Percentiles rank a stretch among this genome's conserved stretches.
These are phyloP conservation scores for Drosophila pseudotakahashii DNA, from an alignment of 2,888 invertebrate species.

Conservation along the genomic window DNA sequence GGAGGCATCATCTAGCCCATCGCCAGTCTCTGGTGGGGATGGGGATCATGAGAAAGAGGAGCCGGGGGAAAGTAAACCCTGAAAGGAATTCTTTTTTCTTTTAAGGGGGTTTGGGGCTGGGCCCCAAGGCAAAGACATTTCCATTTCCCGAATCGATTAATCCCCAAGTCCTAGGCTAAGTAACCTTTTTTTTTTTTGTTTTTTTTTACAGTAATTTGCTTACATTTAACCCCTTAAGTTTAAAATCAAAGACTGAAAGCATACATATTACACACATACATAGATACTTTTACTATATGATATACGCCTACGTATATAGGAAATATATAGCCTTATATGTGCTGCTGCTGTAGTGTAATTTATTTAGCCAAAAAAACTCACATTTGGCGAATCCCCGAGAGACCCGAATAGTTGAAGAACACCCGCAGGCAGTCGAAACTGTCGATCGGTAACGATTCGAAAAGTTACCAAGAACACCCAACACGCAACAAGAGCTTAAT, in stretches of 20 bases:
- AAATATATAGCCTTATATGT: constrained; percentile 25
- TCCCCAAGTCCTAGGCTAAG: constrained; percentile 37
- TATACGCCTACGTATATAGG: constrained; percentile 19
- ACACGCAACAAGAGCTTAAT: constrained; percentile 44
- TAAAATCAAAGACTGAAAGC: constrained; percentile 73
- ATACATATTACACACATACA: constrained; percentile 21
- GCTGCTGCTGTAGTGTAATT: constrained; percentile 32
- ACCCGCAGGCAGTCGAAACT: constrained; percentile 3
- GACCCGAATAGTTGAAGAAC: constrained; percentile 6
- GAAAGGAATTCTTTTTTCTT: background rate
- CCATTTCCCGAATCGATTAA: constrained; percentile 31
- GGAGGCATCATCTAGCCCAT: background rate
- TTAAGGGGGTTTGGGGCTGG: constrained; percentile 20
- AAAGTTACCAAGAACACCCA: constrained; percentile 21
- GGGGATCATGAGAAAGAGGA: background rate
- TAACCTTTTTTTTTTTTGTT: constrained; percentile 31
- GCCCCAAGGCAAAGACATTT: constrained; percentile 30
- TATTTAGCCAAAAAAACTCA: constrained; percentile 45
- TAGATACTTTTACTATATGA: constrained; percentile 8
- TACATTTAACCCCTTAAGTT: constrained; percentile 69
- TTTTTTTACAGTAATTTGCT: constrained; percentile 30
- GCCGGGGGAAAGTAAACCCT: constrained; percentile 2
- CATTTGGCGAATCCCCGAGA: constrained; percentile 11
- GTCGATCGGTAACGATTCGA: constrained; percentile 10
- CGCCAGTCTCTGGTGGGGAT: background rate